Percentiles rank a stretch among this genome's conserved stretches.
phyloP scores from a whole-genome alignment of 35 echinoderm and acorn worm genomes.

The Heliocidaris erythrogramma region DNA sequence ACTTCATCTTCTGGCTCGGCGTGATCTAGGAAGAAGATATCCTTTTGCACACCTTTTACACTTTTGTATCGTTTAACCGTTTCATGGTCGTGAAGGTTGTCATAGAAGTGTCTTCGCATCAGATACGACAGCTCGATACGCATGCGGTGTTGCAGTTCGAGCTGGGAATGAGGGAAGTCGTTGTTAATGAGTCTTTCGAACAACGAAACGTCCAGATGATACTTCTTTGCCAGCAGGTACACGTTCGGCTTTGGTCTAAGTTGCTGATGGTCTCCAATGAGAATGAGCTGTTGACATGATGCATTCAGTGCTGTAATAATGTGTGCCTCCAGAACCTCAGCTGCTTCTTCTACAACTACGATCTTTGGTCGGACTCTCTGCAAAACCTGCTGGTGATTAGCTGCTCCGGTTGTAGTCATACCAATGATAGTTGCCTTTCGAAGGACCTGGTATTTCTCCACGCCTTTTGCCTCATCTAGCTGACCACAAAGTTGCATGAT shows the following conservation, averaged over 20 bases:
- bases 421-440: slow-evolving; percentile 73
- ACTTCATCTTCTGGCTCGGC: slow-evolving; percentile 43
- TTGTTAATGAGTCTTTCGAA: slow-evolving; percentile 91
- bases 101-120: slow-evolving; percentile 77
- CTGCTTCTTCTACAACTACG: no score
- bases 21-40: slow-evolving; percentile 88
- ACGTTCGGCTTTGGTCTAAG: slow-evolving; percentile 87
- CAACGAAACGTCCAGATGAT: slow-evolving; percentile 77
- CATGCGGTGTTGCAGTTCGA: slow-evolving; percentile 89
- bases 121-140: slow-evolving; percentile 72
- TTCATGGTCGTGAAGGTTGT: slow-evolving; percentile 67
- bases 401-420: slow-evolving; percentile 82
- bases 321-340: no score
- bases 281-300: slow-evolving; percentile 77
- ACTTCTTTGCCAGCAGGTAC: slow-evolving; percentile 78
- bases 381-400: no score
- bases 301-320: slow-evolving; percentile 61
- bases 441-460: slow-evolving; percentile 60
- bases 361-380: no score
- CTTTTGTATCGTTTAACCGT: slow-evolving; percentile 50
- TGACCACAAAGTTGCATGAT: slow-evolving; percentile 53
- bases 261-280: slow-evolving; percentile 97
- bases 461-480: slow-evolving; percentile 58
- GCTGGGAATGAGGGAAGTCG: slow-evolving; percentile 47
- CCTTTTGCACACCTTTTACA: slow-evolving; percentile 61